Evolutionary conservation across 1,140 invertebrate genomes (phyloP).

Genomic region (Caenorhabditis briggsae): DNA sequence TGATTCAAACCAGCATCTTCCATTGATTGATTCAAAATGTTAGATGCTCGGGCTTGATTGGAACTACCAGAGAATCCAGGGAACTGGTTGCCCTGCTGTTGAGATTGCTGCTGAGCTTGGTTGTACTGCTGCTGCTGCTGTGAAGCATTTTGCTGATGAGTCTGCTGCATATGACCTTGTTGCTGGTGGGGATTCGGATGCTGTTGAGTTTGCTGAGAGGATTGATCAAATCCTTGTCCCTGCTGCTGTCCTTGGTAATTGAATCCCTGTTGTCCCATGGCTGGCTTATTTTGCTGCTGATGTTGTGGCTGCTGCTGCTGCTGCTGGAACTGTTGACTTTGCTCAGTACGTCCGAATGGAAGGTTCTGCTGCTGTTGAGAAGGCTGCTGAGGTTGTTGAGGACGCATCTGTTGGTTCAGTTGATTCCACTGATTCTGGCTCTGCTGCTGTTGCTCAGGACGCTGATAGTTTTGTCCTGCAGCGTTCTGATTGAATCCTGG

Average conservation of each 20-base stretch:
- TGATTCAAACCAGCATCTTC: constrained; percentile 29
- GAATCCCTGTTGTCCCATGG: no score
- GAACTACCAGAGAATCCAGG: not conserved
- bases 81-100: not conserved
- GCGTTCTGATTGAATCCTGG: not conserved
- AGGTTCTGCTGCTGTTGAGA: not conserved
- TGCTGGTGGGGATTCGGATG: not conserved
- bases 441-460: not conserved
- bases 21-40: constrained; percentile 23
- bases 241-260: not conserved
- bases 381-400: not conserved
- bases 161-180: not conserved
- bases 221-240: not conserved
- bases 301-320: not conserved
- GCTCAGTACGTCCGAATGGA: no score
- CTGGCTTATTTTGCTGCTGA: no score
- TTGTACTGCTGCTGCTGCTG: no score
- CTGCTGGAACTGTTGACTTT: not conserved
- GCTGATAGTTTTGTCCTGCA: not conserved
- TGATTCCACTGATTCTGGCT: not conserved
- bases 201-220: not conserved
- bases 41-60: not conserved
- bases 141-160: no score
- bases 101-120: not conserved
- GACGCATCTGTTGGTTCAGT: not conserved